Conservation (phyloP, 92 coral and sea anemone genomes). For the Palythoa grandis region DNA sequence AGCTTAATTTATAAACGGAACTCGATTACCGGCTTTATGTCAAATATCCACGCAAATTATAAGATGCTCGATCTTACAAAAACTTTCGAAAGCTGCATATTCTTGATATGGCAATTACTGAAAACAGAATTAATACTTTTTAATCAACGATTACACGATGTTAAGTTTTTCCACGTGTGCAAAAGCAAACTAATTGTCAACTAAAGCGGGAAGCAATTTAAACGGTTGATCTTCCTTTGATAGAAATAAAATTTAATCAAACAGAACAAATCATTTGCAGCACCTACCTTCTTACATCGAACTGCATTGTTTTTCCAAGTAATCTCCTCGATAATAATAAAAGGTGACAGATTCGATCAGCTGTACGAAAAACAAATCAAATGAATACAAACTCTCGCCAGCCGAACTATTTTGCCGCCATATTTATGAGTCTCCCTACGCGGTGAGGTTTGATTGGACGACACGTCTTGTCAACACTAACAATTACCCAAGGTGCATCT, state of each 20-base stretch:
- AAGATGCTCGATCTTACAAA: neutral
- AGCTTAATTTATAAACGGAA: neutral
- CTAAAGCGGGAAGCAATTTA: neutral
- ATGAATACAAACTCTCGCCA: neutral
- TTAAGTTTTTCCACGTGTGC: constrained; percentile 23
- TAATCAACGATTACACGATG: neutral
- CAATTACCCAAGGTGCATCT: constrained; percentile 17
- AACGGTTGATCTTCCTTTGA: neutral
- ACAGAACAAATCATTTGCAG: neutral
- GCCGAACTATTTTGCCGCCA: constrained; percentile 59
- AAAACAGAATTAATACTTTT: neutral
- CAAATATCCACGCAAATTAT: neutral
- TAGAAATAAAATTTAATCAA: neutral
- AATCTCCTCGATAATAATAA: neutral
- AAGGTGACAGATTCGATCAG: neutral
- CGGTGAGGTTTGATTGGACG: constrained; percentile 64
- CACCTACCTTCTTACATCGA: constrained; percentile 40
- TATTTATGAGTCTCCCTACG: constrained; percentile 52
- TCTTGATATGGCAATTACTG: neutral
- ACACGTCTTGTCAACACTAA: constrained; percentile 3
- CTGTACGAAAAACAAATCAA: neutral
- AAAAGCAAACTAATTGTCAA: neutral
- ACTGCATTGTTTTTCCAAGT: constrained; percentile 29
- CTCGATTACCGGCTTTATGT: neutral
- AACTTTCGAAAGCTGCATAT: neutral